Conservation (phyloP, 2,113 vertebrate species). For the Odontesthes bonariensis region DNA sequence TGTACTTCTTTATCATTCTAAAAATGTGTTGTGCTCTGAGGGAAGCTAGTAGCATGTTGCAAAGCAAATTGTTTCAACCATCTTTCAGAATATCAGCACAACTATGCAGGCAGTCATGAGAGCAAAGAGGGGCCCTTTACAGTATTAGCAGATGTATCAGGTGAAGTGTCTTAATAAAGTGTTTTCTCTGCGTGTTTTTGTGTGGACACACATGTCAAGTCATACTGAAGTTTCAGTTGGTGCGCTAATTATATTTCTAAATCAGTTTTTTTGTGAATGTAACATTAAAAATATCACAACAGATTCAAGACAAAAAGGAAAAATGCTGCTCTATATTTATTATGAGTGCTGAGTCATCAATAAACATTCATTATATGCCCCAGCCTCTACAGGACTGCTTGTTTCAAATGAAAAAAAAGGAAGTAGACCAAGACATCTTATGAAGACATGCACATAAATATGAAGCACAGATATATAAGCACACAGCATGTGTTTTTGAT, state of each 20-base stretch:
- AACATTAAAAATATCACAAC: slow-evolving; percentile 11
- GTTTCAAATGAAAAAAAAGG: slow-evolving; percentile 51
- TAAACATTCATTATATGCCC: slow-evolving; percentile 41
- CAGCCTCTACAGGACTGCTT: slow-evolving; percentile 47
- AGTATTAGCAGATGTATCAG: no score
- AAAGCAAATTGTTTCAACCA: no score
- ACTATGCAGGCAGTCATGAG: no score
- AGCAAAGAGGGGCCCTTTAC: no score
- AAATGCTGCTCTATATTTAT: slow-evolving; percentile 13
- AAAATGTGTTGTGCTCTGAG: no score
- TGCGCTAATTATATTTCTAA: neutral
- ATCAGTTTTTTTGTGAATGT: neutral
- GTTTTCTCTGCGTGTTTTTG: neutral
- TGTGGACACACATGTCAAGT: neutral
- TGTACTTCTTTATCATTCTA: no score
- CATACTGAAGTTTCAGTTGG: neutral
- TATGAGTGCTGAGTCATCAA: slow-evolving; percentile 2
- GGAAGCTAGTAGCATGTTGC: no score
- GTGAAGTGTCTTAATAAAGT: neutral
- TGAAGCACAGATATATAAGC: slow-evolving; percentile 68
- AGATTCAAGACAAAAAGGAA: slow-evolving; percentile 6
- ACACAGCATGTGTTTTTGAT: slow-evolving; percentile 34
- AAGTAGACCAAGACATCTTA: slow-evolving; percentile 51
- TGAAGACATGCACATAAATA: slow-evolving; percentile 61
- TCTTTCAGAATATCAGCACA: no score